Evolutionary conservation across 2,888 invertebrate genomes (phyloP).

Genomic region (Hydrotaea cyrtoneurina): DNA sequence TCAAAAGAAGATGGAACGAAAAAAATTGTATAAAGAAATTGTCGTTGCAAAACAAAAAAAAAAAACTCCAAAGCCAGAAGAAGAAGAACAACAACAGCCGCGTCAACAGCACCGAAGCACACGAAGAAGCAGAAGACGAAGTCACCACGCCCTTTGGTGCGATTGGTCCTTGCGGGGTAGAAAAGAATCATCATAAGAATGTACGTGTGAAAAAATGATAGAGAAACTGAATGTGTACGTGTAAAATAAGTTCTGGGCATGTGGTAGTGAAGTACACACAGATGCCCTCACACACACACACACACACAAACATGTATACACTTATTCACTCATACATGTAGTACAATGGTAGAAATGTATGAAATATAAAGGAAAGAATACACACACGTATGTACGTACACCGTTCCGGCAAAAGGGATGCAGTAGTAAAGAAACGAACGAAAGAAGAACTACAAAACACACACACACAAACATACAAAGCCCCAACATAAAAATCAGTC

Average conservation of each 20-base stretch:
- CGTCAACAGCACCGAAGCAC: constrained; percentile 11
- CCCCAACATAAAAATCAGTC: constrained; percentile 43
- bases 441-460: constrained; percentile 10
- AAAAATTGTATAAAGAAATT: constrained; percentile 16
- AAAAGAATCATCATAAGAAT: constrained; percentile 79
- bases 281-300: not conserved
- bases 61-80: not conserved
- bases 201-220: constrained; percentile 79
- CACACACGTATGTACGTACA: not conserved
- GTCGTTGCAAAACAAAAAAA: not conserved
- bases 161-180: constrained; percentile 78
- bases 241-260: constrained; percentile 33
- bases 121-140: constrained; percentile 42
- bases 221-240: constrained; percentile 70
- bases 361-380: not conserved
- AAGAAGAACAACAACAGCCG: constrained; percentile 42
- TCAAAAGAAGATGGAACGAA: constrained; percentile 7
- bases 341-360: not conserved
- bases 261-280: constrained; percentile 27
- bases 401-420: constrained; percentile 51
- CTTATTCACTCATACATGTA: too few species aligned
- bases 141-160: constrained; percentile 78
- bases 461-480: not conserved
- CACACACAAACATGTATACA: not conserved
- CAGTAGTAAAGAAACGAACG: constrained; percentile 30